Conservation (phyloP, 2,888 invertebrate genomes). For the Trissoscelio sp. region DNA sequence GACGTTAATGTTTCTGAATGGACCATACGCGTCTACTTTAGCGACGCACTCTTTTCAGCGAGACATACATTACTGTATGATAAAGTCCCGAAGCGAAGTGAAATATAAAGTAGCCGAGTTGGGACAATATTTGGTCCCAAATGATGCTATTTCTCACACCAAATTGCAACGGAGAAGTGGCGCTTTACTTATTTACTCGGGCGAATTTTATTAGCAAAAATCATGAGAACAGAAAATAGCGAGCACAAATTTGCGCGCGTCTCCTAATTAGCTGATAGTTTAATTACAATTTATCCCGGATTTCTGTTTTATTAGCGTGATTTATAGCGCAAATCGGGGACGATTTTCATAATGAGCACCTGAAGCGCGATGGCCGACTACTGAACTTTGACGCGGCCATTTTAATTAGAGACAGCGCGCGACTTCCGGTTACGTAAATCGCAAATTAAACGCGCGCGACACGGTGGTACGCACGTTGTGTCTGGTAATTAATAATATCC, state of each 20-base stretch:
- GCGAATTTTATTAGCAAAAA: too few species aligned
- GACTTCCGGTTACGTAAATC: slow-evolving; percentile 72
- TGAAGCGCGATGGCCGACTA: slow-evolving; percentile 45
- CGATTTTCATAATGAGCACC: slow-evolving; percentile 66
- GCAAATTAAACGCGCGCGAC: slow-evolving; percentile 72
- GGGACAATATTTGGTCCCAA: slow-evolving; percentile 39
- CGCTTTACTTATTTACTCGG: slow-evolving; percentile 8
- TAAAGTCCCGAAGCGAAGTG: slow-evolving; percentile 46
- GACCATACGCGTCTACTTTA: slow-evolving; percentile 73
- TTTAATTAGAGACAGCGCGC: slow-evolving; percentile 73
- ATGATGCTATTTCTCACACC: slow-evolving; percentile 11
- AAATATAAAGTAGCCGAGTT: slow-evolving; percentile 22
- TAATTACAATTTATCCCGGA: slow-evolving; percentile 38
- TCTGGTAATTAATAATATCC: slow-evolving; percentile 69
- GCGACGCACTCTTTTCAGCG: slow-evolving; percentile 63
- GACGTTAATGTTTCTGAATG: slow-evolving; percentile 74
- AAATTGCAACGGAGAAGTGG: background rate
- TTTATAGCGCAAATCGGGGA: slow-evolving; percentile 38
- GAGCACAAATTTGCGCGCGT: too few species aligned
- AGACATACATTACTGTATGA: slow-evolving; percentile 53
- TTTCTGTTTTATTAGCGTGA: slow-evolving; percentile 38
- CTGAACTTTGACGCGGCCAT: slow-evolving; percentile 64
- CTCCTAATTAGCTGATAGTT: slow-evolving; percentile 46
- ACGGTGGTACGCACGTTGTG: slow-evolving; percentile 54
- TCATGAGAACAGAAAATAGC: too few species aligned